Evolutionary conservation across 2,888 invertebrate species (phyloP), one percentile per base, ranked within the genome.

Genomic region (Cheilosia scutellata): DNA sequence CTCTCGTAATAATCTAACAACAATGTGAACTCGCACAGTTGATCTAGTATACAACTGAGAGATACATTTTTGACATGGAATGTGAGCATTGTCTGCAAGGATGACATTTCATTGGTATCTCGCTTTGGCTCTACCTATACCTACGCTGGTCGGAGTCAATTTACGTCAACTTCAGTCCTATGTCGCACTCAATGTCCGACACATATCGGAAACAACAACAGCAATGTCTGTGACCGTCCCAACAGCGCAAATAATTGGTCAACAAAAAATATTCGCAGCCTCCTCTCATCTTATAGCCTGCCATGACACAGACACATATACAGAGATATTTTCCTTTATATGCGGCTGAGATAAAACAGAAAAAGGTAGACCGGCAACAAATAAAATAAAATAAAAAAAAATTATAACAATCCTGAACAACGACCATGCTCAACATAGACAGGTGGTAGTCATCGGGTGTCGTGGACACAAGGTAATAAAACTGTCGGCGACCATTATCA

Each of bases 401-500:
- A 5, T 1, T 4, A 5, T 57, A 37, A 11, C 4, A 29, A 11
- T 44, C 31, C 5, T 16, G 25, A 62, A 16, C 60, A 16, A 31
- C 44, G 16, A 11, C 29, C 44, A 42, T 29, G 29, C 29, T 31
- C 29, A 16, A 9, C 60, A 29, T 44, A 44, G 75, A 65, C 76
- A 76, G 82, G 82, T 82, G 76, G 58, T 20, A 58, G 66, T 42
- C 68, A 42, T 55, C 53, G 68, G 62, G 74, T 55, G 31, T 40
- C 51, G 37, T 66, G 76, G 53, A 53, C 82, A 62, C 33, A 71
- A 40, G 65, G 65, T 53, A 65, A 70, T 82, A 82, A 82, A 82
- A 76, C 42, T 76, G 58, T 71, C 82, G 82, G 58, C 82, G 51
- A 29, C 58, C 75, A 75, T 58, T 70, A 75, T 82, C 72, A 62